phyloP scores from a whole-genome alignment of 2,888 invertebrate species.

The Uloborus plumipes region DNA sequence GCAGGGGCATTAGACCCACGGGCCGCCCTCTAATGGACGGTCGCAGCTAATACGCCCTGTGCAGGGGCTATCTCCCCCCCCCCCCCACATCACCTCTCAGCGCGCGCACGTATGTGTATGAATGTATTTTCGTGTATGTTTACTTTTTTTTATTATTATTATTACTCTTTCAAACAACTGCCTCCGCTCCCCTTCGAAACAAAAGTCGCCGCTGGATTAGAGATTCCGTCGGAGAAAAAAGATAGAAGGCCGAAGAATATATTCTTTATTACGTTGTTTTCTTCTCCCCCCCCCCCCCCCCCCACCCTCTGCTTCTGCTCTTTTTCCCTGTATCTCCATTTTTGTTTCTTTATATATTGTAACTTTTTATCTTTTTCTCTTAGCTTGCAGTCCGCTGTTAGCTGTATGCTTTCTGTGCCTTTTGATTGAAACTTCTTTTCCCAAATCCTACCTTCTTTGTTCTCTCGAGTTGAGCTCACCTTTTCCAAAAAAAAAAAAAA shows the following conservation, averaged over 20 bases:
- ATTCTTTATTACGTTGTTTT: conserved; percentile 12
- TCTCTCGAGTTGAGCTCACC: no score
- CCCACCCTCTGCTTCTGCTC: not conserved
- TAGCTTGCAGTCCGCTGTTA: not conserved
- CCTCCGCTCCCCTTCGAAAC: conserved; percentile 29
- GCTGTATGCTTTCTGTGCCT: not conserved
- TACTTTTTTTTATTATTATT: conserved; percentile 12
- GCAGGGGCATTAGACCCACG: conserved; percentile 58
- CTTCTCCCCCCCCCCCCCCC: not conserved
- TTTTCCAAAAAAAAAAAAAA: no score
- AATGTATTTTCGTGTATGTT: no score
- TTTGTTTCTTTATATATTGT: no score
- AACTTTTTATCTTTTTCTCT: no score
- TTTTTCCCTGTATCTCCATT: not conserved
- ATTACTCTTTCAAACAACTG: conserved; percentile 45
- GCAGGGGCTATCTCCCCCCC: conserved; percentile 23
- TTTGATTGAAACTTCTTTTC: conserved; percentile 1
- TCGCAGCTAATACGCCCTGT: conserved; percentile 58
- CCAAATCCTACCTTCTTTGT: no score
- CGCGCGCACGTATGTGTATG: conserved; percentile 9
- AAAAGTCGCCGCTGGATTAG: conserved; percentile 60
- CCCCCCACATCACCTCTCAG: not conserved
- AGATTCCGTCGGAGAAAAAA: conserved; percentile 35
- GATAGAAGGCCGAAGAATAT: conserved; percentile 16
- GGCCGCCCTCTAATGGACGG: conserved; percentile 61